Base-by-base conservation (phyloP, 2,888 invertebrate genomes). In the Calliopum simillimum region DNA sequence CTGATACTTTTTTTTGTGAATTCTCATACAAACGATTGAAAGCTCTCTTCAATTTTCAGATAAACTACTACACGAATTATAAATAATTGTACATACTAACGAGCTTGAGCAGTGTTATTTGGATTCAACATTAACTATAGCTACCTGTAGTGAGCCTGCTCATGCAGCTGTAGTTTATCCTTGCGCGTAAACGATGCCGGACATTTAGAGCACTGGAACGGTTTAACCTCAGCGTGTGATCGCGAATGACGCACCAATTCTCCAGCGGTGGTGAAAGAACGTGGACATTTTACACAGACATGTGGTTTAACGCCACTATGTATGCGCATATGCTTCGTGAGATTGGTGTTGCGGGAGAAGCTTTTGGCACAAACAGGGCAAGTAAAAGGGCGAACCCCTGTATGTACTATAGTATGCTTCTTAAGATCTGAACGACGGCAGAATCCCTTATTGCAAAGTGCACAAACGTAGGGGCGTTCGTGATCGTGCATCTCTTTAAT, bases 361-460 rank as follows among this genome's bases (percentile, higher is more conserved):
- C 91, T 91, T 83, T 93, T 93, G 46, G 89, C 88, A 79, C 93
- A 93, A 75, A 92, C 90, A 33, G 89, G 89, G 81, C 93, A 93
- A 25, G 91, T 91, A 81, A 90, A 93, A 1, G 93, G 93, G 74
- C 93, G 89, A 3, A 89, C 88, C 5, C 93, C 93, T n/a, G 92
- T 92, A 77, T 93, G 93, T 0, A 93, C 93, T 74, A 93, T 90
- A 41, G 92, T 91, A 84, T 93, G 93, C 77, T 93, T 93, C 73
- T 92, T 88, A 51, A 93, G 83, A 84, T 92, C 92, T 11, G 92
- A 92, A 61, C 92, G 87, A 21, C 92, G 87, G 1, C 91, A 91
- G 83, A 92, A 92, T 56, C 90, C 89, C 79, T 92, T 90, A 23
- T 89, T 89, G 84, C 92, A 93, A 78, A 91, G 89, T 0, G 90